Evolutionary conservation across 2,113 vertebrate species (phyloP), one percentile per base, ranked within the genome.

Genomic region (Romanogobio albipinnatus): DNA sequence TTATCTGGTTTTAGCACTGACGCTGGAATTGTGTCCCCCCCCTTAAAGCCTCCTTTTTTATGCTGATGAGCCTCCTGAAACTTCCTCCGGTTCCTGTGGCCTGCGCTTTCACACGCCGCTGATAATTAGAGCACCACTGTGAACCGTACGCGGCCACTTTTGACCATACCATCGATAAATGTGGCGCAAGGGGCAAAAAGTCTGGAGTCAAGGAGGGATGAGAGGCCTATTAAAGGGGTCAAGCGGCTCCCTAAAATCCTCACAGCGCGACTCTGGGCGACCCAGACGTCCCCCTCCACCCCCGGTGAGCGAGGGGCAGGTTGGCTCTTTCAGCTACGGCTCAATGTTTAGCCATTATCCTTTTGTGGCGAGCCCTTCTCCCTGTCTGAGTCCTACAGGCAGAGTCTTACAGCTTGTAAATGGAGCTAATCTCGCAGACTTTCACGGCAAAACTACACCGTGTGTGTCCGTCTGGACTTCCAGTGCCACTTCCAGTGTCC

Each of bases 1-100:
- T 96, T 96, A 96, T 97, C 95, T 96, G 95, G 94, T 95, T 96
- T 95, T 94, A 96, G 94, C 95, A 95, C 95, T 96, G 95, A 96
- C 94, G 96, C 96, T 93, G 95, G 94, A 95, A 96, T 96, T 95
- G 93, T 94, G 94, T 91, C 92, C 94, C 89, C 94, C 89, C 95
- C 94, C 94, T 96, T 94, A 96, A 97, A 96, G 95, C 93, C 94
- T 92, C 92, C 95, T 96, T 97, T 97, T 96, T 96, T 95, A 95
- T 96, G 95, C 88, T 96, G 96, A 96, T 97, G 96, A 96, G 94
- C 92, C 95, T 94, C 95, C 93, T 93, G 96, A 96, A 95, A 95
- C 95, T 96, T 96, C 95, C 95, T 96, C 95, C 94, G 96, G 95
- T 95, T 95, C 95, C 94, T 95, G 94, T 92, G 88, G 91, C 89